A percentile compares a stretch with the other conserved stretches of the same genome.
Conservation (phyloP, 1,140 invertebrate genomes). For the Drosophila watanabei region DNA sequence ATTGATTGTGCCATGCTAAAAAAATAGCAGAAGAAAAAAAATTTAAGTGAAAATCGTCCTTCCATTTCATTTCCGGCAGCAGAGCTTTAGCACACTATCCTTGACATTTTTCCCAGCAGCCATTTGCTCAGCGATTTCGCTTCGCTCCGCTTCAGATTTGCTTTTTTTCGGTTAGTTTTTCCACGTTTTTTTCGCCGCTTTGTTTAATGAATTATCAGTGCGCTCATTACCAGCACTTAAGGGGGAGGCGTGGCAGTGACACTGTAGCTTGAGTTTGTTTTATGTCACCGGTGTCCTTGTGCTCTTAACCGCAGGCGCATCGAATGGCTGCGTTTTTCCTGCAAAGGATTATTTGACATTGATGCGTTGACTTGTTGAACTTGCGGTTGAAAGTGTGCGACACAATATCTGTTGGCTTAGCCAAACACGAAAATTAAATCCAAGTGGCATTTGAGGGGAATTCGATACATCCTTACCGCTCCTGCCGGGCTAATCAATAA, state of each 20-base stretch:
- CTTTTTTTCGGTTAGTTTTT: slow-evolving; percentile 2
- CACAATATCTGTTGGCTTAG: slow-evolving; percentile 31
- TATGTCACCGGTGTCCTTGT: slow-evolving; percentile 54
- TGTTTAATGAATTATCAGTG: slow-evolving; percentile 73
- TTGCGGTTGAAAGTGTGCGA: slow-evolving; percentile 15
- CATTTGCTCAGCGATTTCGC: slow-evolving; percentile 46
- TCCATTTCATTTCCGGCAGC: slow-evolving; percentile 46
- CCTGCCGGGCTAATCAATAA: slow-evolving; percentile 65
- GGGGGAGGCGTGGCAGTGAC: slow-evolving; percentile 49
- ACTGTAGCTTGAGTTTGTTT: slow-evolving; percentile 49
- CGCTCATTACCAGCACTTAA: slow-evolving; percentile 68
- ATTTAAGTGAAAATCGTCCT: slow-evolving; percentile 25
- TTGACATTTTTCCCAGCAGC: slow-evolving; percentile 69
- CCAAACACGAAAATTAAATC: slow-evolving; percentile 35
- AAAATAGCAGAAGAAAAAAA: background rate
- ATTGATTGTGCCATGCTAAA: background rate
- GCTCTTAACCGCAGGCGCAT: slow-evolving; percentile 44
- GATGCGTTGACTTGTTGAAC: slow-evolving; percentile 62
- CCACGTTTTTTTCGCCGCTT: slow-evolving; percentile 27
- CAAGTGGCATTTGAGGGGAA: slow-evolving; percentile 32
- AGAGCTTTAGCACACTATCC: slow-evolving; percentile 50
- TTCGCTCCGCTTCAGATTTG: slow-evolving; percentile 36
- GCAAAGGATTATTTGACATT: slow-evolving; percentile 48
- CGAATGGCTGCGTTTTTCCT: slow-evolving; percentile 12
- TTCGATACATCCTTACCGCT: slow-evolving; percentile 17